phyloP scores from a whole-genome alignment of 2,888 invertebrate genomes.

The Harmothoe impar region DNA sequence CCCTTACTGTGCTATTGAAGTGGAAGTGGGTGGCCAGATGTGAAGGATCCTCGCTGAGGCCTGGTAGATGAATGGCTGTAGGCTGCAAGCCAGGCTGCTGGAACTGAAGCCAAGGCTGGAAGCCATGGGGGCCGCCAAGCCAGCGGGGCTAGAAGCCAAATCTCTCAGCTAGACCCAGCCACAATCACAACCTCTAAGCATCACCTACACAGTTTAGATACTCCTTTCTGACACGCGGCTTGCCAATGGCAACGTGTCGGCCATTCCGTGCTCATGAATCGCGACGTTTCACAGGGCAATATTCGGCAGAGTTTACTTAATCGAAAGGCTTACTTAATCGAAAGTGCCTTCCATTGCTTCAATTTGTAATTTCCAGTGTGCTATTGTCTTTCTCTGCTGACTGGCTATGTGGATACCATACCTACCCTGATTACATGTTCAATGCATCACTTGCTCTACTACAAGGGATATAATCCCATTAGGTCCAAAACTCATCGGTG shows the following conservation, averaged over 20 bases:
- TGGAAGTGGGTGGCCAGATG: constrained; percentile 22
- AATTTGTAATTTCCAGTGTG: too few species aligned
- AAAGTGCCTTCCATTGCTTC: too few species aligned
- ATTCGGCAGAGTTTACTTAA: too few species aligned
- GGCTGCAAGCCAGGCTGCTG: not conserved
- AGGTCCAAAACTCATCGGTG: too few species aligned
- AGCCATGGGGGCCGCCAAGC: not conserved
- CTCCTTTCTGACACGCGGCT: not conserved
- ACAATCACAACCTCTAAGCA: not conserved
- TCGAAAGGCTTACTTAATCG: too few species aligned
- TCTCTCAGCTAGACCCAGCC: not conserved
- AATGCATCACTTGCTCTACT: too few species aligned
- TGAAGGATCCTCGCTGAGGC: not conserved
- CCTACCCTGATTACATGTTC: too few species aligned
- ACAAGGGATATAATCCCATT: too few species aligned
- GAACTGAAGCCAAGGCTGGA: not conserved
- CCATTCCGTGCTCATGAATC: too few species aligned
- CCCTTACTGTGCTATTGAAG: not conserved
- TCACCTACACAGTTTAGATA: not conserved
- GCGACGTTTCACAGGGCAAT: too few species aligned
- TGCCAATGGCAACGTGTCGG: not conserved
- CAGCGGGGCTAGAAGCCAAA: not conserved
- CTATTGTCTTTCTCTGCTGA: too few species aligned
- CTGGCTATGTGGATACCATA: too few species aligned
- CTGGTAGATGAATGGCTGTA: not conserved